phyloP scores from a whole-genome alignment of 2,888 invertebrate species.

The Eueremaeus valkanovi region DNA sequence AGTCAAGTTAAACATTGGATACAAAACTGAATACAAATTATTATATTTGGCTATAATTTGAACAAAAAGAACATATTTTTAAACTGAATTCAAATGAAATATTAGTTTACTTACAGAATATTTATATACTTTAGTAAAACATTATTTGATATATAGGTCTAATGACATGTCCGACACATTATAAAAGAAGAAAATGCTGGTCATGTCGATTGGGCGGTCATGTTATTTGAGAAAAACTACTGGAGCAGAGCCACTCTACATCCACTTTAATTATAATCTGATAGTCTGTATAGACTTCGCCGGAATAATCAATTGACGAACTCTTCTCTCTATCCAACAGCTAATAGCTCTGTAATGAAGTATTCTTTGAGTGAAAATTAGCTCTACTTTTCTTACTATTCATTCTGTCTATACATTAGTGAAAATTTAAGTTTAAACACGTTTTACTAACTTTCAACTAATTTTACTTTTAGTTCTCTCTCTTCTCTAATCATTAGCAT shows the following conservation, averaged over 20 bases:
- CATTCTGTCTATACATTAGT: neutral
- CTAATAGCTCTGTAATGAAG: neutral
- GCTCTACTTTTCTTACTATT: neutral
- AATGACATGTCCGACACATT: too few species aligned
- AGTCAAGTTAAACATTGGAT: too few species aligned
- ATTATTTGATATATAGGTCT: too few species aligned
- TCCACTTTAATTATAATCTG: conserved; percentile 20
- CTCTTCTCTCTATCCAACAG: neutral
- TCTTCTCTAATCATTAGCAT: too few species aligned
- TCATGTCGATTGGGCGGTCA: neutral
- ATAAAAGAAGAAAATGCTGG: conserved; percentile 4
- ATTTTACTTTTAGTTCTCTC: too few species aligned
- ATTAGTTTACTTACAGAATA: too few species aligned
- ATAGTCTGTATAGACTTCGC: conserved; percentile 1
- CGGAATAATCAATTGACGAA: neutral
- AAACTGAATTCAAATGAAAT: too few species aligned
- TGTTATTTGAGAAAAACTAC: conserved; percentile 11
- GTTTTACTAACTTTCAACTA: neutral
- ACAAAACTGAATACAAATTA: too few species aligned
- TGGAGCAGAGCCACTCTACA: conserved; percentile 1
- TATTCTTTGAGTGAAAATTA: neutral
- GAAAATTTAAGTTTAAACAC: neutral
- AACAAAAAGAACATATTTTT: too few species aligned
- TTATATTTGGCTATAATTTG: too few species aligned
- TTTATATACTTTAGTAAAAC: too few species aligned